These are phyloP conservation scores for Tringa solitaria DNA, from an alignment of 2,113 vertebrate genomes.

Conservation along the genomic window DNA sequence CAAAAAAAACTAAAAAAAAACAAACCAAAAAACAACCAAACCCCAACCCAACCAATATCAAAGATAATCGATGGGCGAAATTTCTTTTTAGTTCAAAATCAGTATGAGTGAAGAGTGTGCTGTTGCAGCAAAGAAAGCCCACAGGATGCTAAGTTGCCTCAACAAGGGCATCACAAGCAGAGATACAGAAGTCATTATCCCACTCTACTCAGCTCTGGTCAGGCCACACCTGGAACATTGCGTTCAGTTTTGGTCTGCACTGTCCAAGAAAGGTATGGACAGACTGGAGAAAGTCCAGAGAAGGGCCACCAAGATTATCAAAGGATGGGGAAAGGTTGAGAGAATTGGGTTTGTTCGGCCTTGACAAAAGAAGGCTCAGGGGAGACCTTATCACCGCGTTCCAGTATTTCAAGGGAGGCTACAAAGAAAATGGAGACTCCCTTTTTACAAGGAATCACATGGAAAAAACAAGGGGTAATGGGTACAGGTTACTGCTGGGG, in stretches of 20 bases:
- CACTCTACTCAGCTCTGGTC: background rate
- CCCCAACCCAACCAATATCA: background rate
- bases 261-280: background rate
- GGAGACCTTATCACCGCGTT: background rate
- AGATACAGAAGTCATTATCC: background rate
- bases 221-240: background rate
- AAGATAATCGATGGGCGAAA: background rate
- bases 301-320: background rate
- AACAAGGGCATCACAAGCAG: background rate
- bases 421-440: background rate
- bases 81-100: background rate
- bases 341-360: background rate
- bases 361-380: background rate
- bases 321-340: background rate
- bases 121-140: background rate
- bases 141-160: background rate
- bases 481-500: background rate
- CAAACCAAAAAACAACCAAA: too few species aligned
- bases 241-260: background rate
- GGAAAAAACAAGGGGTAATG: background rate
- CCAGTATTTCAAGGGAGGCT: background rate
- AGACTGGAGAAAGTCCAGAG: background rate
- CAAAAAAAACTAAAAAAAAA: background rate
- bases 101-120: background rate
- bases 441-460: background rate